Conservation (phyloP, 2,113 vertebrate genomes). For the Leptobrachium leishanense region DNA sequence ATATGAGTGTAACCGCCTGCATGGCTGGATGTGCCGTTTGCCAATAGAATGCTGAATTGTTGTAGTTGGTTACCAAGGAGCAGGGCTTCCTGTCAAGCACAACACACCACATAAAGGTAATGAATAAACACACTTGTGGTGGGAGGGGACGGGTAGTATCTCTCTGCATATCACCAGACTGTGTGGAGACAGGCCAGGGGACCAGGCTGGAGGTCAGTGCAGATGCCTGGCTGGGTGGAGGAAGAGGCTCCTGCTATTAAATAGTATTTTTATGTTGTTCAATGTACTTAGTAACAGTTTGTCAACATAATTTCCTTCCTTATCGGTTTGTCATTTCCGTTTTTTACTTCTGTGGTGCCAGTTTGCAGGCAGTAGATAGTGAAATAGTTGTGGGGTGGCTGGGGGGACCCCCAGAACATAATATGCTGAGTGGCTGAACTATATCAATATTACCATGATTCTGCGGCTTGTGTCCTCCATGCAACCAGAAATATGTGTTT, state of each 20-base stretch:
- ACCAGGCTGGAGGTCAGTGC: not conserved
- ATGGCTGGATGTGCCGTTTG: not conserved
- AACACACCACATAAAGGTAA: constrained; percentile 11
- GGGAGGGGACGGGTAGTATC: not conserved
- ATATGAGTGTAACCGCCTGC: constrained; percentile 12
- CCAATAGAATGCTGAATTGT: constrained; percentile 42
- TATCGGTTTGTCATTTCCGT: constrained; percentile 1
- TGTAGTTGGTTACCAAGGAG: constrained; percentile 57
- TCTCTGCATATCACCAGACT: not conserved
- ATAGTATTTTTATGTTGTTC: too few species aligned
- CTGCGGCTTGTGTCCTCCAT: too few species aligned
- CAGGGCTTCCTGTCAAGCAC: constrained; percentile 48
- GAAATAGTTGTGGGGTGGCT: not conserved
- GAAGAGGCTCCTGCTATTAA: too few species aligned
- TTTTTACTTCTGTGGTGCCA: not conserved
- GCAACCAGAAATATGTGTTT: too few species aligned
- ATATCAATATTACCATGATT: too few species aligned
- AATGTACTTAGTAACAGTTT: too few species aligned
- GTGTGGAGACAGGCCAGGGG: not conserved
- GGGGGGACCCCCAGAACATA: too few species aligned
- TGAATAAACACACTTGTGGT: not conserved
- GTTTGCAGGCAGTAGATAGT: constrained; percentile 13
- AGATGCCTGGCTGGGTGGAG: not conserved
- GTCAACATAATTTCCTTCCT: constrained; percentile 3
- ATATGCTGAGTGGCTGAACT: too few species aligned